Conservation (phyloP, 1,140 invertebrate species). For the Aleiodes sp. region DNA sequence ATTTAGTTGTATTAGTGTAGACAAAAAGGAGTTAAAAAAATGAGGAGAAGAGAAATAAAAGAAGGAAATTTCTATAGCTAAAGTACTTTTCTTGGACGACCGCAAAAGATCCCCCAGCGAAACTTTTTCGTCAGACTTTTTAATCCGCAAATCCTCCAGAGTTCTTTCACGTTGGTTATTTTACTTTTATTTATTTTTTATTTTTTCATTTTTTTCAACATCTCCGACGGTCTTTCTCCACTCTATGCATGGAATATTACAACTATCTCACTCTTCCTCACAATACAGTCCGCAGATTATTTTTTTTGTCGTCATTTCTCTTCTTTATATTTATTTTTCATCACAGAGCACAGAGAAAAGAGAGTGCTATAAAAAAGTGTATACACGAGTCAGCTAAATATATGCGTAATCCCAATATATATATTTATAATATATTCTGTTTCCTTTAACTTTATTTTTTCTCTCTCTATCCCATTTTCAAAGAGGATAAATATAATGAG, state of each 20-base stretch:
- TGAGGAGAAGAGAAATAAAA: too few relatives aligned
- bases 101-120: conserved; percentile 1
- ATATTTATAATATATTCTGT: neutral
- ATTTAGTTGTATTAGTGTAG: neutral
- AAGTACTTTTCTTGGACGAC: neutral
- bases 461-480: neutral
- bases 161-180: conserved; percentile 15
- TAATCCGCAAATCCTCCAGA: conserved; percentile 32
- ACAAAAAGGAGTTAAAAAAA: too few relatives aligned
- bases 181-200: conserved; percentile 10
- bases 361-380: neutral
- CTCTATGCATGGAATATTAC: conserved; percentile 7
- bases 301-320: neutral
- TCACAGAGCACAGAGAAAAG: neutral
- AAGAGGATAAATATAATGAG: conserved; percentile 1
- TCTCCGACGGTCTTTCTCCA: neutral
- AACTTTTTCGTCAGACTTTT: conserved; percentile 27
- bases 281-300: neutral
- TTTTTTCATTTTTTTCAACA: conserved; percentile 6
- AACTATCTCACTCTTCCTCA: neutral
- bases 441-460: neutral
- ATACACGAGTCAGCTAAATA: neutral
- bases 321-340: neutral
- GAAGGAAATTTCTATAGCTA: neutral
- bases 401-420: neutral